phyloP scores from a whole-genome alignment of 2,797 vertebrate genomes.

The Eulemur albifrons region DNA sequence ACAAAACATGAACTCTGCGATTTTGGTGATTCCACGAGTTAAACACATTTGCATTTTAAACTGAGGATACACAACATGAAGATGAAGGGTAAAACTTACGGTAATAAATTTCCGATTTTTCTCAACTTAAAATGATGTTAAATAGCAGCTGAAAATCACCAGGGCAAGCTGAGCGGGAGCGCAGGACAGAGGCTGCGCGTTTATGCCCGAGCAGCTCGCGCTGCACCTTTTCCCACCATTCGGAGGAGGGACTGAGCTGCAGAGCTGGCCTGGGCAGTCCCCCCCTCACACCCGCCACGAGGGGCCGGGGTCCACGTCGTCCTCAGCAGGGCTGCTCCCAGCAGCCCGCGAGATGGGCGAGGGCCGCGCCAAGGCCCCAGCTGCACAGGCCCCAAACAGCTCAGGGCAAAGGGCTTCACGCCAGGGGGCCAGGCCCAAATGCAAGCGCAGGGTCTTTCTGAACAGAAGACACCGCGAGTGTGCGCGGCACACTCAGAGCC shows the following conservation, averaged over 20 bases:
- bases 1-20: neutral
- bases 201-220: neutral
- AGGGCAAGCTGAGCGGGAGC: rapidly evolving
- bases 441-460: neutral
- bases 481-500: neutral
- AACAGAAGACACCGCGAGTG: neutral
- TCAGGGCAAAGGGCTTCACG: neutral
- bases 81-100: rapidly evolving
- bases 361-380: neutral
- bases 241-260: neutral
- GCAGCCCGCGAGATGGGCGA: neutral
- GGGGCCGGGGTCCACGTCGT: neutral
- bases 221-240: too few relatives aligned
- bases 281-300: rapidly evolving
- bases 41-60: neutral
- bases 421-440: neutral
- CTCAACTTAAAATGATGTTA: neutral
- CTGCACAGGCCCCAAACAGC: neutral
- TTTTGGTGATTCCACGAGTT: too few relatives aligned
- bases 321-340: neutral
- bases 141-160: neutral
- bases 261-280: neutral
- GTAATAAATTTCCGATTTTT: neutral
- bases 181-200: rapidly evolving
- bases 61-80: rapidly evolving